phyloP scores from a whole-genome alignment of 1,140 invertebrate genomes.

The Papilio helenus region DNA sequence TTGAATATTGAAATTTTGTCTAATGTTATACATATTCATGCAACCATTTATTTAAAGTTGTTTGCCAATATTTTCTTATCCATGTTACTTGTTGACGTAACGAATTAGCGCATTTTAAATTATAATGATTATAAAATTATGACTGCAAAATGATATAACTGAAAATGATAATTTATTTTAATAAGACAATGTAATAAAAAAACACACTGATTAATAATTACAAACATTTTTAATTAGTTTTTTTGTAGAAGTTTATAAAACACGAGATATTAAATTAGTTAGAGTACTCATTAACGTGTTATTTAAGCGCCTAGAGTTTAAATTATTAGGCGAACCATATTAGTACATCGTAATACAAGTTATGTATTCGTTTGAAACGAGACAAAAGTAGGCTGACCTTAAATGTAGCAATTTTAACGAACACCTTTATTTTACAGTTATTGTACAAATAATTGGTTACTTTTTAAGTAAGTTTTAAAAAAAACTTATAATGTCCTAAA shows the following conservation, averaged over 20 bases:
- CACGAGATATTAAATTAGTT: neutral
- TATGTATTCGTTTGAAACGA: neutral
- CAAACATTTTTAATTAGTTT: neutral
- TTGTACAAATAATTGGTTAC: neutral
- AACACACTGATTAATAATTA: neutral
- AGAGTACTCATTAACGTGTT: neutral
- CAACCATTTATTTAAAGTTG: neutral
- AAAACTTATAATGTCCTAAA: too few relatives aligned
- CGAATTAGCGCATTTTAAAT: neutral
- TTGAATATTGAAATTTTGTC: neutral
- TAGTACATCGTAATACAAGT: neutral
- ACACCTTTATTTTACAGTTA: constrained; percentile 10
- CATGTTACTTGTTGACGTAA: neutral
- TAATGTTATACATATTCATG: neutral
- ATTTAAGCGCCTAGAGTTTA: neutral
- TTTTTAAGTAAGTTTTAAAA: neutral
- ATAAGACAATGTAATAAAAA: neutral
- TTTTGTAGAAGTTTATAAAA: neutral
- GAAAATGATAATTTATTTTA: neutral
- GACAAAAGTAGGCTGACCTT: neutral
- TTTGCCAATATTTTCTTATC: neutral
- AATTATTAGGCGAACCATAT: neutral
- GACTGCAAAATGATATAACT: too few relatives aligned
- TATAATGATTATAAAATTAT: too few relatives aligned
- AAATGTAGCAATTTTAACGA: neutral